phyloP scores from a whole-genome alignment of 2,113 vertebrate genomes.

The Aegotheles bennettii region DNA sequence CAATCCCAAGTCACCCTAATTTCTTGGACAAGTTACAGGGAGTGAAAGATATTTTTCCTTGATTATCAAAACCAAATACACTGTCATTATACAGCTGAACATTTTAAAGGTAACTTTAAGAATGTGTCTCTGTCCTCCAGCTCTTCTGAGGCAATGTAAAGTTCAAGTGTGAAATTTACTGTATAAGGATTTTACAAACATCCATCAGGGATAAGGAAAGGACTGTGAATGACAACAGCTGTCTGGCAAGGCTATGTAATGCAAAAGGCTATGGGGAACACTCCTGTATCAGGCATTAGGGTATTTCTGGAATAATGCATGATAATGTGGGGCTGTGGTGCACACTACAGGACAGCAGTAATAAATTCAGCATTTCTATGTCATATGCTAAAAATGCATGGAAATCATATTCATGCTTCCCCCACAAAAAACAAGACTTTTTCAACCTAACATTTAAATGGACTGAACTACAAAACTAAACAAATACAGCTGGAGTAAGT shows the following conservation, averaged over 20 bases:
- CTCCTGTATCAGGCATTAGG: background rate
- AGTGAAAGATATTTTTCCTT: background rate
- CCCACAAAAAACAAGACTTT: background rate
- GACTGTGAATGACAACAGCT: background rate
- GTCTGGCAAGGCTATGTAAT: background rate
- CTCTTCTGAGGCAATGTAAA: background rate
- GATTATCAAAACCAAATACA: background rate
- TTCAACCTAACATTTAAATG: background rate
- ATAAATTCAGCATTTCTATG: background rate
- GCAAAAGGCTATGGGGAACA: background rate
- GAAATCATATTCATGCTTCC: background rate
- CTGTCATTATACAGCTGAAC: background rate
- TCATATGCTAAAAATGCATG: background rate
- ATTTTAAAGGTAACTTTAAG: background rate
- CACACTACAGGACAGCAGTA: background rate
- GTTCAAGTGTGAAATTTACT: background rate
- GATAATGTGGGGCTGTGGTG: background rate
- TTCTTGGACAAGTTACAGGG: background rate
- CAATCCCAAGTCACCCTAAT: background rate
- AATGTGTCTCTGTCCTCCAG: background rate
- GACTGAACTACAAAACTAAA: background rate
- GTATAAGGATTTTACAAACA: background rate
- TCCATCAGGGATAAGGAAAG: background rate
- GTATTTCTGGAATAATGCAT: background rate
- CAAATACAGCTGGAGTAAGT: background rate